These are phyloP conservation scores for Achroia grisella DNA, from an alignment of 1,140 invertebrate species.

Conservation along the genomic window DNA sequence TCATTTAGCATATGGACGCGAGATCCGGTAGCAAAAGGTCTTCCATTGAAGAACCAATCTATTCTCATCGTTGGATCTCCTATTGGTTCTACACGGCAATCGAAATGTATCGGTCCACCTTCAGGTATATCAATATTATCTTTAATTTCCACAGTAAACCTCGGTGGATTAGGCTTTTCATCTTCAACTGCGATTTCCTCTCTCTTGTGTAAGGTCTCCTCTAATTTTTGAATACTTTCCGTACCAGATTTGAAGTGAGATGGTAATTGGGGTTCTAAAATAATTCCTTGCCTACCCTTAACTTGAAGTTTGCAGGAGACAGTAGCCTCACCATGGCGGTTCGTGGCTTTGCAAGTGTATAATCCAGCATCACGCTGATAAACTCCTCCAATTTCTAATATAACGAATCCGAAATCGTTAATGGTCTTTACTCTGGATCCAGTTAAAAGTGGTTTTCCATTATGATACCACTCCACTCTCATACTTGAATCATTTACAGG, in stretches of 20 bases:
- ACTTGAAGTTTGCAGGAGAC: conserved; percentile 91
- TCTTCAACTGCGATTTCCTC: conserved; percentile 88
- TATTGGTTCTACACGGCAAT: conserved; percentile 91
- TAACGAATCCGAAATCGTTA: conserved; percentile 95
- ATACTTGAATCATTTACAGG: conserved; percentile 95
- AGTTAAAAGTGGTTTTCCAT: conserved; percentile 90
- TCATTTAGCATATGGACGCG: conserved; percentile 94
- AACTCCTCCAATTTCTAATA: conserved; percentile 91
- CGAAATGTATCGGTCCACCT: conserved; percentile 91
- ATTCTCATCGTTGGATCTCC: conserved; percentile 91
- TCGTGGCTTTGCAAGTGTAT: conserved; percentile 94
- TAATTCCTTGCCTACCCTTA: conserved; percentile 88
- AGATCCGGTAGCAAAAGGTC: conserved; percentile 90
- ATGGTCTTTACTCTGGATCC: conserved; percentile 93
- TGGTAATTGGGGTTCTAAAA: conserved; percentile 92
- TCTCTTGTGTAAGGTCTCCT: conserved; percentile 90
- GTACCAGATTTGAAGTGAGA: conserved; percentile 89
- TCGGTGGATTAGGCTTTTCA: conserved; percentile 88
- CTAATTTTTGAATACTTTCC: conserved; percentile 91
- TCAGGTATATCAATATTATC: conserved; percentile 89
- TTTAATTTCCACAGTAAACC: conserved; percentile 89
- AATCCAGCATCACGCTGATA: conserved; percentile 91
- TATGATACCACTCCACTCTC: conserved; percentile 97
- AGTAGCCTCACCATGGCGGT: conserved; percentile 91
- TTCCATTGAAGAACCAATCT: conserved; percentile 95